Evolutionary conservation across 2,113 vertebrate genomes (phyloP).

Genomic region (Alligator mississippiensis): DNA sequence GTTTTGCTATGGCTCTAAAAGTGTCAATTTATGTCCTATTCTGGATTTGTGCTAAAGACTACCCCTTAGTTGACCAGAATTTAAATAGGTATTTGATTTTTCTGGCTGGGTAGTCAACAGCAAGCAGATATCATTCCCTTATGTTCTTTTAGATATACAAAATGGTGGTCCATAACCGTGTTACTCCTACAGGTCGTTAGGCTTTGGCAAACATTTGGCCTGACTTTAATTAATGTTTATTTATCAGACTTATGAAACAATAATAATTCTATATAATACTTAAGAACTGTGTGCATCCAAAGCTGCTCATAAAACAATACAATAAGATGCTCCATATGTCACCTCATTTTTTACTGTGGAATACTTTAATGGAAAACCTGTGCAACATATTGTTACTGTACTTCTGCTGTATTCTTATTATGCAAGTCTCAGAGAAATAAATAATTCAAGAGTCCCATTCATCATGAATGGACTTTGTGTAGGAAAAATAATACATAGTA

Average conservation of each 20-base stretch:
- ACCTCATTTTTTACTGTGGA: not conserved
- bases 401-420: conserved; percentile 29
- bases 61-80: no score
- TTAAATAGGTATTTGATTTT: no score
- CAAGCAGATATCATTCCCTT: no score
- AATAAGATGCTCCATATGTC: not conserved
- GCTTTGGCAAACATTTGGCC: not conserved
- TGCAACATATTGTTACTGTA: conserved; percentile 25
- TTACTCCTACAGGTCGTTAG: no score
- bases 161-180: no score
- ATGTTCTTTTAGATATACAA: no score
- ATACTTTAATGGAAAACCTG: conserved; percentile 1
- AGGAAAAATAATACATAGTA: conserved; percentile 33
- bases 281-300: not conserved
- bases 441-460: conserved; percentile 46
- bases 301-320: not conserved
- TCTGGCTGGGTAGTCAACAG: no score
- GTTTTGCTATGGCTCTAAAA: no score
- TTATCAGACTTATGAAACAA: conserved; percentile 27
- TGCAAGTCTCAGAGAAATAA: conserved; percentile 54
- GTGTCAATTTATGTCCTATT: no score
- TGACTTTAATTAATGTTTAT: not conserved
- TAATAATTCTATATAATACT: not conserved
- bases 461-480: conserved; percentile 24
- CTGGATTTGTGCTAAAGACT: no score